Percentiles rank a stretch among this genome's conserved stretches.
Evolutionary conservation across 2,888 invertebrate species (phyloP).

Genomic region (Acanthosoma haemorrhoidale): DNA sequence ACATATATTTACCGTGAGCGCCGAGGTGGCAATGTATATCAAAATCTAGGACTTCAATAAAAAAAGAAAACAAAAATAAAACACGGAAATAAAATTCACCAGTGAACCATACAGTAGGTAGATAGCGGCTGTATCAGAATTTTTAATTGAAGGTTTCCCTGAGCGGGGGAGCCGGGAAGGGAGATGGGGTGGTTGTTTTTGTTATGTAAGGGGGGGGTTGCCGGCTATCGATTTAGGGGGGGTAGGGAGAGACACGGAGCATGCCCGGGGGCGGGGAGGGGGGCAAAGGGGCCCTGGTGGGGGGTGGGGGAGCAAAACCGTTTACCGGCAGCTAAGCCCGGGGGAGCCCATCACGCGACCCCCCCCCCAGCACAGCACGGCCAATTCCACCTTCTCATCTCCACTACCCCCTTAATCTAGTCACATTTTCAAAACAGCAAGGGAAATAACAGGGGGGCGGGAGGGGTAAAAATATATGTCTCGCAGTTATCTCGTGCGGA

Average conservation of each 20-base stretch:
- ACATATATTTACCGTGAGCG: no score
- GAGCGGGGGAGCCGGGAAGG: not conserved
- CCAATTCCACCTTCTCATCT: not conserved
- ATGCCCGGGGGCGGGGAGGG: not conserved
- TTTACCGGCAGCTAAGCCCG: not conserved
- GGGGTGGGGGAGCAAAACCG: not conserved
- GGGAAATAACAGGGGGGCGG: no score
- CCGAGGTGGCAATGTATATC: no score
- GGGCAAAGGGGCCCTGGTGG: not conserved
- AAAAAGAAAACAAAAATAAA: not conserved
- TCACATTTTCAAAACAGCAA: not conserved
- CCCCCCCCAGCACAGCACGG: not conserved
- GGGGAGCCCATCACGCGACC: not conserved
- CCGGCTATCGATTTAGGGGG: not conserved
- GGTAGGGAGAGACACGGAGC: not conserved
- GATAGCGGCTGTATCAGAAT: not conserved
- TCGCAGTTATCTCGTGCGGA: no score
- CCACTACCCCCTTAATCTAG: constrained; percentile 1
- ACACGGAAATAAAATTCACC: not conserved
- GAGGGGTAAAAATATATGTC: no score
- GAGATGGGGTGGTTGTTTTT: constrained; percentile 8
- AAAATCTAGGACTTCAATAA: no score
- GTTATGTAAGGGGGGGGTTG: constrained; percentile 19
- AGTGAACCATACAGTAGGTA: not conserved
- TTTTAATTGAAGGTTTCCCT: not conserved